Conservation (phyloP, 2,888 invertebrate genomes). For the Lissocephala sabroskyi region DNA sequence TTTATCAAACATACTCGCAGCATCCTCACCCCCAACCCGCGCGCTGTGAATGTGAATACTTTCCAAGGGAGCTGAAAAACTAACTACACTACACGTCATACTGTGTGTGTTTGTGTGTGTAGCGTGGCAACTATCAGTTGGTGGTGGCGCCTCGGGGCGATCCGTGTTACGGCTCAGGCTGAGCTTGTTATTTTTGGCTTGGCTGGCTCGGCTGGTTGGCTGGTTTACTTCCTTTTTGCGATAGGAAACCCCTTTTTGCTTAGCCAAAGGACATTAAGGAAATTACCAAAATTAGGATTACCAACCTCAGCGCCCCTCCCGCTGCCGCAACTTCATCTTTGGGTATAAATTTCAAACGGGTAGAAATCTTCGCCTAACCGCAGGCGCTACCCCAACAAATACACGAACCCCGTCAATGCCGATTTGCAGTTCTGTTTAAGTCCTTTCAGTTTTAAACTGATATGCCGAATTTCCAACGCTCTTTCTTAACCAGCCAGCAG, state of each 20-base stretch:
- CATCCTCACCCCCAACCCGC: too few relatives aligned
- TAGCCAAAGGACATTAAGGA: slow-evolving; percentile 59
- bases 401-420: too few relatives aligned
- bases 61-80: slow-evolving; percentile 3
- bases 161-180: slow-evolving; percentile 17
- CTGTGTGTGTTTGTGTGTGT: not conserved
- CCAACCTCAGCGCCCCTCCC: not conserved
- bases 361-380: slow-evolving; percentile 8
- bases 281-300: slow-evolving; percentile 58
- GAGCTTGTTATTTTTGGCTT: slow-evolving; percentile 42
- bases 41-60: too few relatives aligned
- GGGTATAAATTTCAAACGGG: slow-evolving; percentile 6
- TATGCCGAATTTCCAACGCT: too few relatives aligned
- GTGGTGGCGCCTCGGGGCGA: slow-evolving; percentile 42
- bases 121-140: slow-evolving; percentile 20
- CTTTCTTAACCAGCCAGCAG: too few relatives aligned
- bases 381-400: too few relatives aligned
- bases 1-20: slow-evolving; percentile 63
- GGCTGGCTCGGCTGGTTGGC: slow-evolving; percentile 22
- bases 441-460: too few relatives aligned
- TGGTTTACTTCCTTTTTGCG: slow-evolving; percentile 20
- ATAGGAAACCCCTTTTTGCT: slow-evolving; percentile 14
- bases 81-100: not conserved
- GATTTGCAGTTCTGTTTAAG: too few relatives aligned
- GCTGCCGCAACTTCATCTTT: slow-evolving; percentile 8